Evolutionary conservation across 2,113 vertebrate species (phyloP).

Genomic region (Oplegnathus fasciatus): DNA sequence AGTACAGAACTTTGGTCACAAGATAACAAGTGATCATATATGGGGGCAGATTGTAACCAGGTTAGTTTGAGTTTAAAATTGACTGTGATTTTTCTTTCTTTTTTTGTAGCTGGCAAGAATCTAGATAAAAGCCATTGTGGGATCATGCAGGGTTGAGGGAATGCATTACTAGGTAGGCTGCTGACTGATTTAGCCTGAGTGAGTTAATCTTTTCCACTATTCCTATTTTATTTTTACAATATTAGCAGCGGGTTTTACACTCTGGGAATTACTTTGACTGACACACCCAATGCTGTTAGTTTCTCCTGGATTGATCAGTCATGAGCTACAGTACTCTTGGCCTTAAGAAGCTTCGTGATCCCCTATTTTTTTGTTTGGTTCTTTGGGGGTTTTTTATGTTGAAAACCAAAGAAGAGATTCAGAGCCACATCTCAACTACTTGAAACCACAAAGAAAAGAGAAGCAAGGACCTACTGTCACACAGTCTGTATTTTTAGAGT

Average conservation of each 20-base stretch:
- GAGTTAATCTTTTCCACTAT: too few relatives aligned
- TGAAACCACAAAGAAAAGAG: neutral
- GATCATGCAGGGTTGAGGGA: neutral
- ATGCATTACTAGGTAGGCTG: too few relatives aligned
- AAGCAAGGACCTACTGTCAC: slow-evolving; percentile 12
- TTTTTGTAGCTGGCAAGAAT: neutral
- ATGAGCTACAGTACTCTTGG: neutral
- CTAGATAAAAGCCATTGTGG: neutral
- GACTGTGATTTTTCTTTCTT: too few relatives aligned
- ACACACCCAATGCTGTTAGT: neutral
- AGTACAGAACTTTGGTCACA: too few relatives aligned
- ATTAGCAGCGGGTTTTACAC: too few relatives aligned
- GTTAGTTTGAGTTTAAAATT: too few relatives aligned
- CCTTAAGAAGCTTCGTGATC: neutral
- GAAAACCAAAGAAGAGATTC: neutral
- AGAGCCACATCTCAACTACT: neutral
- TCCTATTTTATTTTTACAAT: neutral
- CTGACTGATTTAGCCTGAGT: too few relatives aligned
- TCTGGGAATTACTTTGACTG: neutral
- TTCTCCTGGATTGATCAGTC: neutral
- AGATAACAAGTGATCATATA: too few relatives aligned
- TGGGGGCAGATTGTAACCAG: too few relatives aligned
- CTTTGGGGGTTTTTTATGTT: neutral
- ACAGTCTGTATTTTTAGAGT: slow-evolving; percentile 49
- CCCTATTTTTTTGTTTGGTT: neutral